phyloP scores from a whole-genome alignment of 2,888 invertebrate genomes.

The Nasonia oneida region DNA sequence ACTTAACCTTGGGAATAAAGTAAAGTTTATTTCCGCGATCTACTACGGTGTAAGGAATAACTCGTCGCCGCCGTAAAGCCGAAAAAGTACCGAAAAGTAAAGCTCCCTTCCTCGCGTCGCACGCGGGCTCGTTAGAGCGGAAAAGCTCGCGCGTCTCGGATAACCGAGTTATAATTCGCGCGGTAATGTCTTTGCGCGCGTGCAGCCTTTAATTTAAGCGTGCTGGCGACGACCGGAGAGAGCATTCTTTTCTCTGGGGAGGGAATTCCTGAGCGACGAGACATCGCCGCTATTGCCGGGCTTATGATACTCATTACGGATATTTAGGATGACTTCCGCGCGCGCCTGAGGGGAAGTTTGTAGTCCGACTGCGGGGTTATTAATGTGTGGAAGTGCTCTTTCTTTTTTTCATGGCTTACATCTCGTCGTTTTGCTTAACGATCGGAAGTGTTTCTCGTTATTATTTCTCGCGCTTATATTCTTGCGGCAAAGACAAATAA shows the following conservation, averaged over 20 bases:
- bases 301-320: constrained; percentile 26
- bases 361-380: not conserved
- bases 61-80: not conserved
- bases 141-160: constrained; percentile 20
- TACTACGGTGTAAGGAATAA: too few species aligned
- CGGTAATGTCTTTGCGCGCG: constrained; percentile 31
- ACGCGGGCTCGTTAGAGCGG: not conserved
- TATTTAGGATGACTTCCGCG: constrained; percentile 19
- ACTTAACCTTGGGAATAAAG: not conserved
- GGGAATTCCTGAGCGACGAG: constrained; percentile 1
- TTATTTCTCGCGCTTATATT: too few species aligned
- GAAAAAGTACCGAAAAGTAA: not conserved
- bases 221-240: not conserved
- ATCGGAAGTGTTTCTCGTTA: too few species aligned
- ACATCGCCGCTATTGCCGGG: not conserved
- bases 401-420: too few species aligned
- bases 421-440: too few species aligned
- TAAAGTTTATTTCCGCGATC: not conserved
- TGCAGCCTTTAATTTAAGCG: constrained; percentile 51
- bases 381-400: not conserved
- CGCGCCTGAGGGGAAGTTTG: not conserved
- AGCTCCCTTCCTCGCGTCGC: not conserved
- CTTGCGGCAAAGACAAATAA: too few species aligned
- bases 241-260: constrained; percentile 36
- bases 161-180: constrained; percentile 56